phyloP scores from a whole-genome alignment of 2,113 vertebrate genomes.

The Alligator sinensis region DNA sequence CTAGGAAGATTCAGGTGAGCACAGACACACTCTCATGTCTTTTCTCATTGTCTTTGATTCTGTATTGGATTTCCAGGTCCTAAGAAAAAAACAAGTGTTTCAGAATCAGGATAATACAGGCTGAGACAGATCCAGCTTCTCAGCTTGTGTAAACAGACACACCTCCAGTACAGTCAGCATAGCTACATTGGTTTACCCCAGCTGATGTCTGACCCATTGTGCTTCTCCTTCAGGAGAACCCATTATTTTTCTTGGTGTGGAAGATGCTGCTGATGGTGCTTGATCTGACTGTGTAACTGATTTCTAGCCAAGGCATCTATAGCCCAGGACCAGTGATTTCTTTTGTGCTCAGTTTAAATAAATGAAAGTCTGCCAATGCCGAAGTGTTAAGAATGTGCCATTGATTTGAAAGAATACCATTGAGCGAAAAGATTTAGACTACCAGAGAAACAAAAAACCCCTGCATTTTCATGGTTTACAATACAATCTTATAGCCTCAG shows the following conservation, averaged over 20 bases:
- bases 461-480: background rate
- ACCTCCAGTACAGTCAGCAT: background rate
- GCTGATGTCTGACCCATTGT: background rate
- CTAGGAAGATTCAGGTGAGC: background rate
- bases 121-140: background rate
- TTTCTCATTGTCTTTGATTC: background rate
- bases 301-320: conserved; percentile 5
- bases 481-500: background rate
- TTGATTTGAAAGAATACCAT: background rate
- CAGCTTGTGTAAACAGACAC: background rate
- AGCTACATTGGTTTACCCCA: background rate
- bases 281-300: conserved; percentile 26
- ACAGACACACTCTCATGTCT: background rate
- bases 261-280: conserved; percentile 29
- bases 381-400: background rate
- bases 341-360: conserved; percentile 8
- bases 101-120: background rate
- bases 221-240: background rate
- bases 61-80: background rate
- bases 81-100: background rate
- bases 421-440: background rate
- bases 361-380: conserved; percentile 1
- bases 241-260: background rate
- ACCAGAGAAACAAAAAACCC: background rate
- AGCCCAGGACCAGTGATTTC: background rate